Evolutionary conservation across 2,888 invertebrate species (phyloP), one percentile per base, ranked within the genome.

Genomic region (Protophormia terraenovae): DNA sequence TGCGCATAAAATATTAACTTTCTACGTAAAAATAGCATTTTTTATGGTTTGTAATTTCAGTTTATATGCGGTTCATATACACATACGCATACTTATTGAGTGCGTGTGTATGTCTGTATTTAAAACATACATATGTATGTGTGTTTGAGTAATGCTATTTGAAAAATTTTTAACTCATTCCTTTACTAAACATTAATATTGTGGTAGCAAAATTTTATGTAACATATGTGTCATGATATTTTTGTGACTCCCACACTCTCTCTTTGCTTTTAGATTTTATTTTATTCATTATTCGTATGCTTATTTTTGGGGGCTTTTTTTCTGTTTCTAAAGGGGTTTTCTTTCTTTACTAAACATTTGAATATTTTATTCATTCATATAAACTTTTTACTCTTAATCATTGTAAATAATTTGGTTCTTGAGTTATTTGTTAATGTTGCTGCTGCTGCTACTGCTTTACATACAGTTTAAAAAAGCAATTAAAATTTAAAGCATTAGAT

Each of bases 1-100:
- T 91, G 89, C 90, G 89, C 90, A 90, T 90, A 89, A 91, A 90
- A 91, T 90, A 90, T 82, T 78, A 80, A 80, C 60, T 76, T 83
- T 80, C 35, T 66, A 71, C 53, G 45, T 60, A 62, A 72, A 55
- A 47, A 55, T 73, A 62, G 14, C 19, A 77, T 45, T 73, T 58
- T 78, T 71, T 45, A 77, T 76, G 58, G 60, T 60, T 81, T 71
- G 69, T 67, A 67, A 76, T 73, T 82, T 78, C 27, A 69, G 38
- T 76, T 55, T 69, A 71, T 84, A 58, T 50, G 66, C 50, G 78
- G 69, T 53, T 53, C 38, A 45, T 77, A 38, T 35, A 45, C 47
- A 35, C 35, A 29, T 58, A 14, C 16, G n/a, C n/a, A n/a, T n/a
- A n/a, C n/a, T n/a, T n/a, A n/a, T n/a, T n/a, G n/a, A n/a, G n/a